A percentile compares a stretch with the other conserved stretches of the same genome.
phyloP scores from a whole-genome alignment of 2,888 invertebrate species.

The Pterostichus madidus region DNA sequence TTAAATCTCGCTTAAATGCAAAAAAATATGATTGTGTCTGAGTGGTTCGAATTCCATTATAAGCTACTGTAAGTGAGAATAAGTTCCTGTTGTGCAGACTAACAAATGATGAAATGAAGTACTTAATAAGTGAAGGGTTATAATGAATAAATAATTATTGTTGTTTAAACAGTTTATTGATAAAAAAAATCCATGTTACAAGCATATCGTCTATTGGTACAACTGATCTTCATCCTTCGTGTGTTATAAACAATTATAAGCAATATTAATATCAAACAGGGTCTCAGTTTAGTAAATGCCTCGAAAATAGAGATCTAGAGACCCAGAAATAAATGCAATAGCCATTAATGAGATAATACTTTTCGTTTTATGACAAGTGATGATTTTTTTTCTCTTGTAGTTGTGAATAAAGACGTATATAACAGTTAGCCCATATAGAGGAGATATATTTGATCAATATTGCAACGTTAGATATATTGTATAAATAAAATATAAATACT shows the following conservation, averaged over 20 bases:
- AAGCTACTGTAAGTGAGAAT: too few species aligned
- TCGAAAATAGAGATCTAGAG: constrained; percentile 24
- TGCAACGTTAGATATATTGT: constrained; percentile 61
- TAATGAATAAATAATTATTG: background rate
- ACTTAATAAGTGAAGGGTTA: too few species aligned
- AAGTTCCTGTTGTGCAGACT: too few species aligned
- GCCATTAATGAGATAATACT: constrained; percentile 22
- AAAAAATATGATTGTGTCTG: too few species aligned
- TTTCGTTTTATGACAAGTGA: constrained; percentile 11
- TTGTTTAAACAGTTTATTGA: constrained; percentile 55
- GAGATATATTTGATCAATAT: constrained; percentile 60
- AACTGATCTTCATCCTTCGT: constrained; percentile 39
- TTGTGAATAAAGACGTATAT: constrained; percentile 50
- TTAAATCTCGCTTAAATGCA: too few species aligned
- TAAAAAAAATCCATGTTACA: constrained; percentile 56
- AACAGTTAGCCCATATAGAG: constrained; percentile 60
- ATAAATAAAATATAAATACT: constrained; percentile 61
- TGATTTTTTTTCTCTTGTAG: background rate
- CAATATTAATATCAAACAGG: constrained; percentile 44
- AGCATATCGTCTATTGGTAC: constrained; percentile 59
- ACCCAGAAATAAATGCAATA: constrained; percentile 21
- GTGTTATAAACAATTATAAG: constrained; percentile 49
- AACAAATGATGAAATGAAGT: too few species aligned
- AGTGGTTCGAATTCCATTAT: too few species aligned
- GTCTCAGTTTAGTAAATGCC: constrained; percentile 24